Conservation (phyloP, 2,888 invertebrate species). For the Sinotaia quadrata region DNA sequence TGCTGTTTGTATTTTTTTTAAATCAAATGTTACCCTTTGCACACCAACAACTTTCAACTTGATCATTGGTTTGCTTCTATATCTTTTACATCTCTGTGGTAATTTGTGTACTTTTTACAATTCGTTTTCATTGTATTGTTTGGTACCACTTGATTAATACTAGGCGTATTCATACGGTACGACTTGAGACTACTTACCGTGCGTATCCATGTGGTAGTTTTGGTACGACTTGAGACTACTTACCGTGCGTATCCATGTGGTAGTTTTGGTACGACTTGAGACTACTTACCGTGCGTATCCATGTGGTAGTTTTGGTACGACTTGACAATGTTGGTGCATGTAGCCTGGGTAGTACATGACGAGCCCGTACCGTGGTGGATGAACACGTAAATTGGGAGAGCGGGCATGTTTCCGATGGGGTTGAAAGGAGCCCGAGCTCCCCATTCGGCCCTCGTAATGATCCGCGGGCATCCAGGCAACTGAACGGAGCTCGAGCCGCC, state of each 20-base stretch:
- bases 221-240: no score
- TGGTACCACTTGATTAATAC: no score
- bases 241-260: constrained; percentile 52
- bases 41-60: no score
- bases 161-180: no score
- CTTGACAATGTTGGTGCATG: constrained; percentile 36
- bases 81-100: no score
- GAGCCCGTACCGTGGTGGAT: constrained; percentile 73
- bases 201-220: no score
- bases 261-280: constrained; percentile 35
- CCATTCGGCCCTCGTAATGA: constrained; percentile 56
- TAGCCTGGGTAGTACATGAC: constrained; percentile 48
- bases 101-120: no score
- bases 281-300: constrained; percentile 45
- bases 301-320: constrained; percentile 53
- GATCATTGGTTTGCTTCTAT: no score
- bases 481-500: background rate
- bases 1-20: no score
- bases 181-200: no score
- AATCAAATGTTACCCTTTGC: no score
- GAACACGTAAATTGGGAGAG: constrained; percentile 52
- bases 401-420: constrained; percentile 36
- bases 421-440: constrained; percentile 46
- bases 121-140: no score
- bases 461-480: constrained; percentile 36